Evolutionary conservation across 2,888 invertebrate genomes (phyloP).

Genomic region (Netelia melanura): DNA sequence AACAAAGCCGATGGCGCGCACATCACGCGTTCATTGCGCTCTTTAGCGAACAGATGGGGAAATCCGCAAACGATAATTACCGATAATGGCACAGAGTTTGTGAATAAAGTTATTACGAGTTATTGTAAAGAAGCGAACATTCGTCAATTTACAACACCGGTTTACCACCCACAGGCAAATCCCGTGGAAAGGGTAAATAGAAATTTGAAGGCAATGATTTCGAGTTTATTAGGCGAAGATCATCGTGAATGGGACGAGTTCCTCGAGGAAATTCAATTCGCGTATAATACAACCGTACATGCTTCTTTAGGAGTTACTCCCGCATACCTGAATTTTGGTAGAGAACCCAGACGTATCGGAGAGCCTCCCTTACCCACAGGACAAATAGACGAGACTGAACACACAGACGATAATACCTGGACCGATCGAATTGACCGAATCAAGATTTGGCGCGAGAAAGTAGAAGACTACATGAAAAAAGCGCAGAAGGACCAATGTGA

Average conservation of each 20-base stretch:
- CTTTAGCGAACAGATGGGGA: constrained; percentile 28
- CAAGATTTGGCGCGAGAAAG: background rate
- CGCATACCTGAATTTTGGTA: constrained; percentile 13
- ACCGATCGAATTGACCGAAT: background rate
- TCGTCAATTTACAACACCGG: no score
- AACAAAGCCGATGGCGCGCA: no score
- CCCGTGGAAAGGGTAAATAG: no score
- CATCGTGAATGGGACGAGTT: constrained; percentile 50
- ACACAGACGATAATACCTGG: background rate
- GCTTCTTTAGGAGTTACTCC: constrained; percentile 29
- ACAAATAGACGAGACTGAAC: background rate
- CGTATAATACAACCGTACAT: constrained; percentile 42
- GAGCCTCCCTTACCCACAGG: background rate
- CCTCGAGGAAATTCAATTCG: no score
- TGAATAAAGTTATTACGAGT: no score
- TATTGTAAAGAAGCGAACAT: no score
- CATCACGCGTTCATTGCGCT: no score
- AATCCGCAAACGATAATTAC: no score
- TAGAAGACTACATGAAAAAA: background rate
- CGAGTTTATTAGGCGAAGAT: no score
- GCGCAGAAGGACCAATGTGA: constrained; percentile 11
- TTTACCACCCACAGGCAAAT: no score
- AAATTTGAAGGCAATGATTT: no score
- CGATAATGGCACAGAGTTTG: no score
- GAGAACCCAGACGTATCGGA: constrained; percentile 6